These are phyloP conservation scores for Cettia cetti DNA, from an alignment of 2,113 vertebrate genomes.

Conservation along the genomic window DNA sequence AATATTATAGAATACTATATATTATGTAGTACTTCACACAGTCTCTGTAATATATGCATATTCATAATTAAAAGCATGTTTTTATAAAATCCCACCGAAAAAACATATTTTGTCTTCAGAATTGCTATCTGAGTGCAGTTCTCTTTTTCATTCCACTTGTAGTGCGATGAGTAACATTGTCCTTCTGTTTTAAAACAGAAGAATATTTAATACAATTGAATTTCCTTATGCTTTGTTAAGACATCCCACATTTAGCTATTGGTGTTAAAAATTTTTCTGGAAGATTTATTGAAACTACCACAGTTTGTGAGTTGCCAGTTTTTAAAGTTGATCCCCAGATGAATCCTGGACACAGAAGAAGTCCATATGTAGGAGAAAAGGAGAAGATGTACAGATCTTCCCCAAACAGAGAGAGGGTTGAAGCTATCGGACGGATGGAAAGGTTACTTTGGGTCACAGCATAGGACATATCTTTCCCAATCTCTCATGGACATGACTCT, in stretches of 20 bases:
- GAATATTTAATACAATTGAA: neutral
- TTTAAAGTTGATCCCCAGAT: neutral
- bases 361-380: neutral
- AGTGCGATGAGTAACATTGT: fast-evolving
- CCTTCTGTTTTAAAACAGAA: neutral
- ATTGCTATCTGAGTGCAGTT: neutral
- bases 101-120: neutral
- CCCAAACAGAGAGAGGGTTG: neutral
- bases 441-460: neutral
- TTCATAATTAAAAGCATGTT: neutral
- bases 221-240: neutral
- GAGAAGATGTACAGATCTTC: neutral
- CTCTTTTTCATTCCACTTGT: neutral
- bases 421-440: neutral
- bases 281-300: neutral
- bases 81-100: neutral
- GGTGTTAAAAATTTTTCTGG: neutral
- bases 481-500: neutral
- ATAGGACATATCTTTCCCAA: neutral
- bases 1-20: neutral
- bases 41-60: neutral
- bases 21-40: neutral
- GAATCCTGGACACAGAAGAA: neutral
- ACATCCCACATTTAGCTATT: neutral
- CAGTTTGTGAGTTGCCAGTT: fast-evolving